Conservation (phyloP, 2,113 vertebrate species). For the Monarcha castaneiventris region DNA sequence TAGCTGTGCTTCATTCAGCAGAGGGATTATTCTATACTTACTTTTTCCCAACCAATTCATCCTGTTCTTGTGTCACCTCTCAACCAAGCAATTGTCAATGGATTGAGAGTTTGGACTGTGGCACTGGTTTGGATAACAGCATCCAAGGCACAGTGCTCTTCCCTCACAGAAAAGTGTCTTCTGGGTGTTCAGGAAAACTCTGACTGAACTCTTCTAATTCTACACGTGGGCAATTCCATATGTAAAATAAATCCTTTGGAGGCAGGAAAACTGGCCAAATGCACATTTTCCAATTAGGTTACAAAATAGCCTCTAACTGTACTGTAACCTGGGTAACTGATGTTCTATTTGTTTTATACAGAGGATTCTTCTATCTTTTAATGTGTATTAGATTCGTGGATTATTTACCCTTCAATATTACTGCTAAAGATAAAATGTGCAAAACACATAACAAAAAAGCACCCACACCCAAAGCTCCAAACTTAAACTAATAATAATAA, state of each 20-base stretch:
- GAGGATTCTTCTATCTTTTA: neutral
- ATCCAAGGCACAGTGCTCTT: neutral
- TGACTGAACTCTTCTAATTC: neutral
- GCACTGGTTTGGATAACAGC: neutral
- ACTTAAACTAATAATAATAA: too few species aligned
- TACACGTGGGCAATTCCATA: neutral
- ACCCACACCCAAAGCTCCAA: rapidly evolving
- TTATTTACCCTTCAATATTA: neutral
- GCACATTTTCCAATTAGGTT: neutral
- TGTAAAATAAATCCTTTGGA: neutral
- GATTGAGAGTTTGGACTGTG: neutral
- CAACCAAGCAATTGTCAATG: neutral
- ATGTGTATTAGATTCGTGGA: neutral
- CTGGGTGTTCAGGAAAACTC: neutral
- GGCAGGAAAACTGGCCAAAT: neutral
- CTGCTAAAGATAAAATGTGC: neutral
- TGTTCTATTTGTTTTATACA: neutral
- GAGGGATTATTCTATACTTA: neutral
- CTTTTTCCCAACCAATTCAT: neutral
- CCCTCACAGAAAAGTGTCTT: neutral
- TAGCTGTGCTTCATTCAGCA: neutral
- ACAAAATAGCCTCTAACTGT: neutral
- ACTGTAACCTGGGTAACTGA: neutral
- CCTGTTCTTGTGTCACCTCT: neutral
- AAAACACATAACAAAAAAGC: rapidly evolving